A percentile compares a stretch with the other conserved stretches of the same genome.
Evolutionary conservation across 2,888 invertebrate genomes (phyloP).

Genomic region (Norana najaformis): DNA sequence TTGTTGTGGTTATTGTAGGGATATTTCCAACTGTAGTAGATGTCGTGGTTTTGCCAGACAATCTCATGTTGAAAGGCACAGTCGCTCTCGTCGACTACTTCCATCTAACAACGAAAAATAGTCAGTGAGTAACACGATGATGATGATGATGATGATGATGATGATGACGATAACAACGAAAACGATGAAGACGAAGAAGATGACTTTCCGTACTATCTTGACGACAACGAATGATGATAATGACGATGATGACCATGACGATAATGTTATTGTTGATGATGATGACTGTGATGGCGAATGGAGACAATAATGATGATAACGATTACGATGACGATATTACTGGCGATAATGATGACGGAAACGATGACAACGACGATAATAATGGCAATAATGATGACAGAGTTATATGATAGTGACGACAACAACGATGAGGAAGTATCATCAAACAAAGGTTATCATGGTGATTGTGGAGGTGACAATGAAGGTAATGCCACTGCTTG

Average conservation of each 20-base stretch:
- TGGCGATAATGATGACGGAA: background rate
- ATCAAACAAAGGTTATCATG: no score
- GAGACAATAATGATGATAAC: constrained; percentile 33
- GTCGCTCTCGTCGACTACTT: constrained; percentile 22
- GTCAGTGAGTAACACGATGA: constrained; percentile 33
- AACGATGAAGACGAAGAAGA: constrained; percentile 40
- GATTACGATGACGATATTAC: constrained; percentile 33
- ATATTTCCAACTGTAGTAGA: constrained; percentile 39
- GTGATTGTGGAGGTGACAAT: no score
- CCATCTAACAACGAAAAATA: background rate
- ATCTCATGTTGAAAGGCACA: constrained; percentile 33
- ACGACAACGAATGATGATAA: constrained; percentile 35
- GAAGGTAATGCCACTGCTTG: no score
- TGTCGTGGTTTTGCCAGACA: constrained; percentile 33
- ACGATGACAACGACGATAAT: no score
- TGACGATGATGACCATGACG: constrained; percentile 33
- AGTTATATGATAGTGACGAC: no score
- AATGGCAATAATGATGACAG: no score
- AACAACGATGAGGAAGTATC: no score
- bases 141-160: constrained; percentile 41
- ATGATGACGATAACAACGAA: constrained; percentile 40
- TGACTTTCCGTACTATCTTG: constrained; percentile 38
- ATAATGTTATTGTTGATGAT: no score
- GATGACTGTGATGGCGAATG: constrained; percentile 32
- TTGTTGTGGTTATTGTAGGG: background rate